Conservation (phyloP, 1,140 invertebrate species). For the Ectropis grisescens region DNA sequence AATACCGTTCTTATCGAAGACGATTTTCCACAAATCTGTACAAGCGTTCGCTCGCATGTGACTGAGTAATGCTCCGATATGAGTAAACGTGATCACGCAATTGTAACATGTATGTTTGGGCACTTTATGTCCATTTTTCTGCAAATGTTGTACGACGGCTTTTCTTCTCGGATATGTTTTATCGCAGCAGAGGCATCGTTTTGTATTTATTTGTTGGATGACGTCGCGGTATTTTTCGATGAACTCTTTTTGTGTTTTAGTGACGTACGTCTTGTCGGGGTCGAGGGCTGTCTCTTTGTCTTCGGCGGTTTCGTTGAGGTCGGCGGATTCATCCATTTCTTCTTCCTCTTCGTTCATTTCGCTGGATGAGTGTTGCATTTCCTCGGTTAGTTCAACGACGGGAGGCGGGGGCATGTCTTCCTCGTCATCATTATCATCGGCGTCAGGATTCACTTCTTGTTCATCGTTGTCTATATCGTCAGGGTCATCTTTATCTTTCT, state of each 20-base stretch:
- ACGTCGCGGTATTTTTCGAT: conserved; percentile 60
- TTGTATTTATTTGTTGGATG: conserved; percentile 65
- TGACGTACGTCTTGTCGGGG: conserved; percentile 55
- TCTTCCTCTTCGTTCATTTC: conserved; percentile 44
- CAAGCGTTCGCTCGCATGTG: conserved; percentile 66
- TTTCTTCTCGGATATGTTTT: conserved; percentile 60
- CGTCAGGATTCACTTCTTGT: conserved; percentile 12
- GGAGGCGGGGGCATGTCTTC: conserved; percentile 49
- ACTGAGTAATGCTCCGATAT: conserved; percentile 64
- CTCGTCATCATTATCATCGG: conserved; percentile 34
- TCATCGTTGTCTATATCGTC: conserved; percentile 23
- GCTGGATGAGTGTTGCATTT: conserved; percentile 29
- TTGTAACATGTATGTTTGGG: conserved; percentile 72
- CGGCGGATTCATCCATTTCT: conserved; percentile 39
- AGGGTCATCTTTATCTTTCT: conserved; percentile 15
- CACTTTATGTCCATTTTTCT: conserved; percentile 66
- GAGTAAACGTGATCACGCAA: conserved; percentile 70
- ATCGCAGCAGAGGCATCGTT: conserved; percentile 61
- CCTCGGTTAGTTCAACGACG: conserved; percentile 62
- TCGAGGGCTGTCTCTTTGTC: conserved; percentile 30
- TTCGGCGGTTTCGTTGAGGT: conserved; percentile 38
- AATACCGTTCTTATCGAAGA: conserved; percentile 64
- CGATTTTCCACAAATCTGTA: conserved; percentile 65
- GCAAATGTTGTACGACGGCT: conserved; percentile 65
- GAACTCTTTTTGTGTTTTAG: conserved; percentile 61